Percentiles rank a stretch among this genome's conserved stretches.
Conservation (phyloP, 2,888 invertebrate species). For the Lepidochitona cinerea region DNA sequence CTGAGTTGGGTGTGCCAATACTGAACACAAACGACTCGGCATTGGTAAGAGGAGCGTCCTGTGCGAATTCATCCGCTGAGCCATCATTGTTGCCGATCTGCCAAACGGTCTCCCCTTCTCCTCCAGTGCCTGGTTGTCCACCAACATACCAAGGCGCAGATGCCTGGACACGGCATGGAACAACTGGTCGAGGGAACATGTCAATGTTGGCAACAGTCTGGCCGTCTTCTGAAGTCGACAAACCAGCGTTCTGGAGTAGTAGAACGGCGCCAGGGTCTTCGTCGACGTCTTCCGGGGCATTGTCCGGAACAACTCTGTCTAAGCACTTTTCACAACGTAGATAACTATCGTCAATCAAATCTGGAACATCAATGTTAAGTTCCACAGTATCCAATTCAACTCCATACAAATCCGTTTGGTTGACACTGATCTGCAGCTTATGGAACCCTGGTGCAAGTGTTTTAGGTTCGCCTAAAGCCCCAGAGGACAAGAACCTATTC, state of each 20-base stretch:
- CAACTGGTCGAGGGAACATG: not conserved
- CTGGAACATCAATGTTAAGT: not conserved
- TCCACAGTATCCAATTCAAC: slow-evolving; percentile 4
- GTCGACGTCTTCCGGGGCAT: not conserved
- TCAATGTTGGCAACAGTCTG: not conserved
- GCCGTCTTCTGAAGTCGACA: not conserved
- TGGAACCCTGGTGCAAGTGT: slow-evolving; percentile 14
- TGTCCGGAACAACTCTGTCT: not conserved
- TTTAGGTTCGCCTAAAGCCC: slow-evolving; percentile 19
- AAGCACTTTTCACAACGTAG: not conserved
- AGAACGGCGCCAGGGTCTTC: not conserved
- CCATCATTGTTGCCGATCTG: not conserved
- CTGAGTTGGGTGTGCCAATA: not conserved
- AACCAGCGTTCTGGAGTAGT: not conserved
- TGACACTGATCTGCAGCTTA: not conserved
- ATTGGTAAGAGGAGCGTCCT: not conserved
- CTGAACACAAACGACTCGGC: not conserved
- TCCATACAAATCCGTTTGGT: slow-evolving; percentile 3
- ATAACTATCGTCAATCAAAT: not conserved
- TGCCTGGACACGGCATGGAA: not conserved
- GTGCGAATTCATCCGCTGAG: not conserved
- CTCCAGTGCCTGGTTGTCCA: not conserved
- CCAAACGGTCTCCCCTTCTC: not conserved
- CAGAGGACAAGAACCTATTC: slow-evolving; percentile 25
- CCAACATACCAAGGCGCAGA: not conserved